Evolutionary conservation across 2,113 vertebrate genomes (phyloP), one percentile per base, ranked within the genome.

Genomic region (Heptranchias perlo): DNA sequence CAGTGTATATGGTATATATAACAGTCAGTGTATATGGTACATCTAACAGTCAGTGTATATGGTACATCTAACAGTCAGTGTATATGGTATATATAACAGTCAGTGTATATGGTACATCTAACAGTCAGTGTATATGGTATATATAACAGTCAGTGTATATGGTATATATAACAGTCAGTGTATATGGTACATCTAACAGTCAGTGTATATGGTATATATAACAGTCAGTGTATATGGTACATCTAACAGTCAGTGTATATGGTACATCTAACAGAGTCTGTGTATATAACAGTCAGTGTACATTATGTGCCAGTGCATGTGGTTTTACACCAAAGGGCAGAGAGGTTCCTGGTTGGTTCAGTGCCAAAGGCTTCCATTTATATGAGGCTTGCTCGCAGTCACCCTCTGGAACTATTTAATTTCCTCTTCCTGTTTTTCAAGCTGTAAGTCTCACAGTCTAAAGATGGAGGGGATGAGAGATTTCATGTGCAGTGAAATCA

Each of bases 391-490:
- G 87, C 8, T 6, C 6, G 31, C 87, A n/a, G 28, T 58, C 87
- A 91, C 31, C 2, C 13, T 58, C 87, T 91, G 87, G 87, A 61
- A 58, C 87, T 58, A 58, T 16, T 61, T 58, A 16, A 14, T 16
- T 82, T 82, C 16, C 28, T n/a, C 87, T 91, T 91, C 52, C 87
- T 91, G 87, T 91, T 91, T 35, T 14, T 61, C n/a, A 61, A 91
- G 14, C 54, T 58, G 54, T 58, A 31, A 61, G 1, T 91, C 61
- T 25, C 31, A 31, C 28, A 58, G 49, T 58, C 28, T 61, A 14
- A 52, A 4, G 7, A 3, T 54, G 8, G 31, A 25, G 47, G 4
- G 47, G 23, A n/a, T n/a, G 44, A 8, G 39, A 3, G 78, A 28
- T 73, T 84, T 16, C 18, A 44, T 84, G 18, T 84, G 21, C 18